Percentiles rank a stretch among this genome's conserved stretches.
These are phyloP conservation scores for Pungitius pungitius DNA, from an alignment of 2,113 vertebrate species.

Conservation along the genomic window DNA sequence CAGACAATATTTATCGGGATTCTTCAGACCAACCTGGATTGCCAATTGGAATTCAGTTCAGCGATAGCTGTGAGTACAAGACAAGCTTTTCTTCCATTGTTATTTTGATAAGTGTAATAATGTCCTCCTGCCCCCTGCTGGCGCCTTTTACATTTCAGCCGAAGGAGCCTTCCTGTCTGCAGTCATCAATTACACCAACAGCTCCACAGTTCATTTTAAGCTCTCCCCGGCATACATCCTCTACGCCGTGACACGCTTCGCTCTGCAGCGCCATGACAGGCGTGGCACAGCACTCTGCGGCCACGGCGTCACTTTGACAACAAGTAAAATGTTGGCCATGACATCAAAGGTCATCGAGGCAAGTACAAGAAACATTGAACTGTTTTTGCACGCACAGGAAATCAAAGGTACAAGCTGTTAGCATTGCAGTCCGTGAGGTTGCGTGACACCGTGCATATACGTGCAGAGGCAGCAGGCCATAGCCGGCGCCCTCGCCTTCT, in stretches of 20 bases:
- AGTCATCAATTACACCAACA: conserved; percentile 92
- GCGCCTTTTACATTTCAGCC: conserved; percentile 74
- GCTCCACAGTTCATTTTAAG: conserved; percentile 93
- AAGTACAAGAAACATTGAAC: conserved; percentile 51
- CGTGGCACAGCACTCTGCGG: conserved; percentile 75
- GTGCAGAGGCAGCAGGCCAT: conserved; percentile 90
- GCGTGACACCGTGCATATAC: not conserved
- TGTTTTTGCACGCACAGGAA: not conserved
- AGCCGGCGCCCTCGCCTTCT: conserved; percentile 90
- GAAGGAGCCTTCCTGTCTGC: conserved; percentile 91
- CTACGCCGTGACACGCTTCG: conserved; percentile 87
- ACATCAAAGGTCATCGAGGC: conserved; percentile 92
- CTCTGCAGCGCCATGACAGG: conserved; percentile 82
- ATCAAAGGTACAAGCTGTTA: not conserved
- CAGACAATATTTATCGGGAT: not conserved
- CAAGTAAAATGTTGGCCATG: conserved; percentile 91
- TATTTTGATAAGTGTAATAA: conserved; percentile 13
- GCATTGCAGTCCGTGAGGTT: not conserved
- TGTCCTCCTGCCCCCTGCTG: conserved; percentile 57
- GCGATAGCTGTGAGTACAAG: conserved; percentile 86
- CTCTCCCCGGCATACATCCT: conserved; percentile 90
- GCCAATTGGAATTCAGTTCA: conserved; percentile 68
- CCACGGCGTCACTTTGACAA: conserved; percentile 81
- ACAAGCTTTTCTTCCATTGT: not conserved
- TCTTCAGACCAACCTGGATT: conserved; percentile 48